Percentiles rank a stretch among this genome's conserved stretches.
Evolutionary conservation across 2,797 vertebrate genomes (phyloP).

Genomic region (Trichosurus vulpecula): DNA sequence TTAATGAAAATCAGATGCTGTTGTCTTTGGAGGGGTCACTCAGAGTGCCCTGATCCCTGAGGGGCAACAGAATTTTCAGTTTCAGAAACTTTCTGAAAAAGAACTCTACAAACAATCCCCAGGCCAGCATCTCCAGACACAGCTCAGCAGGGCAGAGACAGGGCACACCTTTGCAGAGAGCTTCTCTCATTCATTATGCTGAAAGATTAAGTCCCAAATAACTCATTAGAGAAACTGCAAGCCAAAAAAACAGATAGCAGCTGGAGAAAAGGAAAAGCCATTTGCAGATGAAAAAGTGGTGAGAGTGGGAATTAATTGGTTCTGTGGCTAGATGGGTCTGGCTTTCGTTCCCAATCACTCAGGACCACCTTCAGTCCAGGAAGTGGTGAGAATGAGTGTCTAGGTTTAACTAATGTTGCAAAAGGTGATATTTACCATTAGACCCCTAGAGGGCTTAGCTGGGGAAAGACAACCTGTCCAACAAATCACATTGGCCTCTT

Average conservation of each 20-base stretch:
- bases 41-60: neutral
- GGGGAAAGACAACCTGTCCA: constrained; percentile 59
- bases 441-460: constrained; percentile 54
- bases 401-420: constrained; percentile 28
- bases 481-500: constrained; percentile 57
- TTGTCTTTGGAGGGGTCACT: constrained; percentile 22
- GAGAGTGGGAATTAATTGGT: constrained; percentile 56
- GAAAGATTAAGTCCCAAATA: constrained; percentile 72
- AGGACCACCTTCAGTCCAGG: constrained; percentile 23
- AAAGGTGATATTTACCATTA: constrained; percentile 49
- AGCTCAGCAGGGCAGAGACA: constrained; percentile 38
- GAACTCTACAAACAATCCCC: constrained; percentile 24
- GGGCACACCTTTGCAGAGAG: constrained; percentile 43
- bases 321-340: constrained; percentile 20
- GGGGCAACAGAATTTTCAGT: constrained; percentile 41
- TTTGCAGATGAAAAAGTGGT: constrained; percentile 56
- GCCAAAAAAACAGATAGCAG: constrained; percentile 71
- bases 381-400: neutral
- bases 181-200: constrained; percentile 69
- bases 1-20: neutral
- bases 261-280: constrained; percentile 57
- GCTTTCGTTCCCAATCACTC: constrained; percentile 43
- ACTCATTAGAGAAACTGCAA: constrained; percentile 71
- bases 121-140: constrained; percentile 31
- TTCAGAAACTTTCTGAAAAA: constrained; percentile 33